phyloP scores from a whole-genome alignment of 1,140 invertebrate species.

The Heliconius himera region DNA sequence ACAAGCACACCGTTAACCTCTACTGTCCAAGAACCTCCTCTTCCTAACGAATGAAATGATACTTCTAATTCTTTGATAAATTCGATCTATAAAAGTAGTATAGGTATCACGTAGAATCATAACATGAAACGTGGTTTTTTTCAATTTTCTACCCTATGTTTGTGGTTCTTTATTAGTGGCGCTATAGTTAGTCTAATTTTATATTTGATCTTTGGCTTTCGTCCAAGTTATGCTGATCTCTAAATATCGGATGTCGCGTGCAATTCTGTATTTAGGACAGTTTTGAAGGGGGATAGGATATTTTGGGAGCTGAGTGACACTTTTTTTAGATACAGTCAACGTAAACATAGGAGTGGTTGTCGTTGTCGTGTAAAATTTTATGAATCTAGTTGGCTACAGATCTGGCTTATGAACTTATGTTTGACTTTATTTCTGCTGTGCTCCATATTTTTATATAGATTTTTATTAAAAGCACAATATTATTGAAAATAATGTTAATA shows the following conservation, averaged over 20 bases:
- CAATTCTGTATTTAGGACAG: conserved; percentile 69
- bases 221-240: conserved; percentile 63
- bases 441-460: too few relatives aligned
- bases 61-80: too few relatives aligned
- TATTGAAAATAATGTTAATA: too few relatives aligned
- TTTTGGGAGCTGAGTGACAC: conserved; percentile 38
- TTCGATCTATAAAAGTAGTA: too few relatives aligned
- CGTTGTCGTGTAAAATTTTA: not conserved
- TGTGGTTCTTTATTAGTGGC: conserved; percentile 53
- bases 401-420: too few relatives aligned
- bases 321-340: conserved; percentile 21
- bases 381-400: not conserved
- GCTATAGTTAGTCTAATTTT: conserved; percentile 60
- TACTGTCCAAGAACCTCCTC: too few relatives aligned
- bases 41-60: too few relatives aligned
- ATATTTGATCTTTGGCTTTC: conserved; percentile 61
- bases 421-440: too few relatives aligned
- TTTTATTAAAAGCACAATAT: too few relatives aligned
- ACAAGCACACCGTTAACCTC: too few relatives aligned
- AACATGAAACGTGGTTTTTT: not conserved
- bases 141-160: conserved; percentile 12
- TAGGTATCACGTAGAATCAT: too few relatives aligned
- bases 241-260: conserved; percentile 68
- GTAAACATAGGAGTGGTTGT: not conserved
- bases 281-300: conserved; percentile 59